phyloP scores from a whole-genome alignment of 1,140 invertebrate species.

The Lethrus apterus region DNA sequence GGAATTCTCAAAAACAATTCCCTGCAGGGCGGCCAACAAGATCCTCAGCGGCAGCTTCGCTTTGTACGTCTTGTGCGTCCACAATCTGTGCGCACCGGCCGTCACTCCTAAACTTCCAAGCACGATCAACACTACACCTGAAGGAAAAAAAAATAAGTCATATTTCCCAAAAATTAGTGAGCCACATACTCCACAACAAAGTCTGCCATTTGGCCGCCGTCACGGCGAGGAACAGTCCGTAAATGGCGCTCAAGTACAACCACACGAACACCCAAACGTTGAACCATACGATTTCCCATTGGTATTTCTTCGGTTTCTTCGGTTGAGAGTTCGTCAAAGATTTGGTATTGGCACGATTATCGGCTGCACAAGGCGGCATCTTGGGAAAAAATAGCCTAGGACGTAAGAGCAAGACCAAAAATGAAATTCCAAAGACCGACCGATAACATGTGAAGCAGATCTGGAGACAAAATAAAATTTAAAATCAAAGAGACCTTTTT shows the following conservation, averaged over 20 bases:
- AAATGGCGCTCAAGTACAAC: constrained; percentile 53
- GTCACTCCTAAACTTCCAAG: constrained; percentile 42
- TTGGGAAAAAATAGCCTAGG: too few species aligned
- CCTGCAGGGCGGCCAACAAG: constrained; percentile 46
- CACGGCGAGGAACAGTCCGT: constrained; percentile 54
- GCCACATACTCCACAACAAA: constrained; percentile 50
- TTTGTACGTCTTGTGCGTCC: constrained; percentile 62
- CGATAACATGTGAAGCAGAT: too few species aligned
- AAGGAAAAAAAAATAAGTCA: too few species aligned
- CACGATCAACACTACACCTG: not conserved
- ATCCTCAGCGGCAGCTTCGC: constrained; percentile 54
- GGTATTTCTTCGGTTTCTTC: too few species aligned
- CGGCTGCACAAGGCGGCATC: too few species aligned
- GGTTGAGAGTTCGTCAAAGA: too few species aligned
- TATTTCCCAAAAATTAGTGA: constrained; percentile 7
- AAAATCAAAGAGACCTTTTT: too few species aligned
- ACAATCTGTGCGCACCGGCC: constrained; percentile 62
- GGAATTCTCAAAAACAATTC: constrained; percentile 49
- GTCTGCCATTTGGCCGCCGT: constrained; percentile 45
- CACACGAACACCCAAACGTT: constrained; percentile 62
- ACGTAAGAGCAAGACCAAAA: too few species aligned
- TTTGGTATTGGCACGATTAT: too few species aligned
- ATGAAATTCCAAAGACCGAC: too few species aligned
- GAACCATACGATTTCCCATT: constrained; percentile 63
- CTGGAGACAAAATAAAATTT: too few species aligned